Evolutionary conservation across 2,888 invertebrate species (phyloP).

Genomic region (Sabatieria punctata): DNA sequence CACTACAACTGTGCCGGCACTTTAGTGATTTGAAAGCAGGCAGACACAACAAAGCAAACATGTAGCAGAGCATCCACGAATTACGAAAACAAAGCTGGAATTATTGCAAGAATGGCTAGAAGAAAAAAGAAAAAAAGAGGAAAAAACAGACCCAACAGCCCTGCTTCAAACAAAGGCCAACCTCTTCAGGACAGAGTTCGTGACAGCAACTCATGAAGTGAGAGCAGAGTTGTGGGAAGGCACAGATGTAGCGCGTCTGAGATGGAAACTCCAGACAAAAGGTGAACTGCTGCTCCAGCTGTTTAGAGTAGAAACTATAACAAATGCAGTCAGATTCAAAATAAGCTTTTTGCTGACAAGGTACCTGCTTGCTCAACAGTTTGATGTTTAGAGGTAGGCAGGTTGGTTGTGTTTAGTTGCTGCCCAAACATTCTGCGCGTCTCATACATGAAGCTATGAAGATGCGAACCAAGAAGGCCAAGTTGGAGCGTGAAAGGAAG

Average conservation of each 20-base stretch:
- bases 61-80: too few relatives aligned
- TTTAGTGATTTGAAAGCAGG: too few relatives aligned
- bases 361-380: too few relatives aligned
- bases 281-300: constrained; percentile 63
- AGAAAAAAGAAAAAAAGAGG: constrained; percentile 1
- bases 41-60: too few relatives aligned
- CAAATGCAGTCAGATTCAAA: too few relatives aligned
- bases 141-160: constrained; percentile 5
- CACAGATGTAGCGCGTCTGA: constrained; percentile 89
- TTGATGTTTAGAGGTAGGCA: too few relatives aligned
- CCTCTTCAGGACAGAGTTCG: constrained; percentile 91
- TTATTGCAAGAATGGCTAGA: too few relatives aligned
- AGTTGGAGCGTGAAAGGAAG: constrained; percentile 59
- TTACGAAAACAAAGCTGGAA: too few relatives aligned
- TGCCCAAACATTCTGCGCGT: constrained; percentile 86
- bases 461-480: constrained; percentile 66
- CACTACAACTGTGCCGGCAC: too few relatives aligned
- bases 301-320: constrained; percentile 20
- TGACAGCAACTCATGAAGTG: constrained; percentile 96
- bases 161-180: constrained; percentile 14
- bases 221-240: constrained; percentile 89
- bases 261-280: constrained; percentile 97
- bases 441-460: constrained; percentile 62
- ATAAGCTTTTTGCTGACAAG: too few relatives aligned
- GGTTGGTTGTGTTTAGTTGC: constrained; percentile 40